These are phyloP conservation scores for Drosophila kuntzei DNA, from an alignment of 2,888 invertebrate species.

Conservation along the genomic window DNA sequence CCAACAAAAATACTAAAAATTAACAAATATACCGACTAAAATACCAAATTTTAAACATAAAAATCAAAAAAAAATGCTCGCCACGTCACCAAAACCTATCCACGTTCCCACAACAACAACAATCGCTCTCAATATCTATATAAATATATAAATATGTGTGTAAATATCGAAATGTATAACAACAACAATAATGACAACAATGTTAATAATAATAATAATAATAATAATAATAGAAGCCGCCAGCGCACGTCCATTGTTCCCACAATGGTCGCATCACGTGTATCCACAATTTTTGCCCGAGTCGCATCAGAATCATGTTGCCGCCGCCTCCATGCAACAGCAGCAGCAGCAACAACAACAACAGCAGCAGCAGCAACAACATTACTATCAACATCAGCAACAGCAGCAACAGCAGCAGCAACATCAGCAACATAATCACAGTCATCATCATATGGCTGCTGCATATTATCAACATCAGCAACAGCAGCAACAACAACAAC, in stretches of 20 bases:
- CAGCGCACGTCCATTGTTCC: conserved; percentile 91
- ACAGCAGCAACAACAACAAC: conserved; percentile 75
- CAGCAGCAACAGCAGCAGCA: conserved; percentile 68
- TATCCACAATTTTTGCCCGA: conserved; percentile 97
- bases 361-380: conserved; percentile 84
- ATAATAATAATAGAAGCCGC: conserved; percentile 81
- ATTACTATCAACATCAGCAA: conserved; percentile 81
- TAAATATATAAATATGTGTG: conserved; percentile 30
- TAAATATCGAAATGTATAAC: conserved; percentile 20
- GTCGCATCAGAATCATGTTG: conserved; percentile 91
- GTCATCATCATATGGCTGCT: conserved; percentile 53
- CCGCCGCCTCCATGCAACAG: conserved; percentile 84
- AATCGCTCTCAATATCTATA: conserved; percentile 17
- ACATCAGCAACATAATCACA: conserved; percentile 59
- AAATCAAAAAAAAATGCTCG: conserved; percentile 42
- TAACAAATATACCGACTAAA: conserved; percentile 34
- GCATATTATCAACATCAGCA: conserved; percentile 8
- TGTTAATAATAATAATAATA: background rate
- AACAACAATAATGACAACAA: background rate
- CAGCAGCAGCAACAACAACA: conserved; percentile 85
- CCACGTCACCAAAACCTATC: conserved; percentile 34
- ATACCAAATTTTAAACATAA: conserved; percentile 37
- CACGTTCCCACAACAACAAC: conserved; percentile 19
- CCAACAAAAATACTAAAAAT: conserved; percentile 41
- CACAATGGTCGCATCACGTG: conserved; percentile 97